phyloP scores from a whole-genome alignment of 2,888 invertebrate species.

The Parochlus steinenii region DNA sequence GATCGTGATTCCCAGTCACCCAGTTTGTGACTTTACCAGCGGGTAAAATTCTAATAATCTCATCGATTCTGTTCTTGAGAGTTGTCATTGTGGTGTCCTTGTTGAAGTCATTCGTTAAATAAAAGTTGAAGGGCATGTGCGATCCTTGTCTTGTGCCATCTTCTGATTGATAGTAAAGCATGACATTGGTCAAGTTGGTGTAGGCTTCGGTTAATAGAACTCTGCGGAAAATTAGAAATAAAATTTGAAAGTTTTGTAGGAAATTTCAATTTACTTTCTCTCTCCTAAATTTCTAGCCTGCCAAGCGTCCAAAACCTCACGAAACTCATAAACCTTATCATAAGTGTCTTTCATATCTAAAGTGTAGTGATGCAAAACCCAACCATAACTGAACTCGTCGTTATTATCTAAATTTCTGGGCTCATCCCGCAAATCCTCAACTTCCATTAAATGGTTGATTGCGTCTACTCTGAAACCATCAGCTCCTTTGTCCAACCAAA shows the following conservation, averaged over 20 bases:
- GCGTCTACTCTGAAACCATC: slow-evolving; percentile 42
- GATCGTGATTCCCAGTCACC: slow-evolving; percentile 40
- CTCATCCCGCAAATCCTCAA: slow-evolving; percentile 33
- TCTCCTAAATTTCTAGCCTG: slow-evolving; percentile 22
- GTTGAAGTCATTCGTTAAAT: slow-evolving; percentile 34
- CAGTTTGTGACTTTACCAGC: slow-evolving; percentile 41
- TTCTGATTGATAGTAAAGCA: slow-evolving; percentile 44
- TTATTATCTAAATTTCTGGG: slow-evolving; percentile 29
- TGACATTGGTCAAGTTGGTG: slow-evolving; percentile 34
- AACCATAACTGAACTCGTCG: slow-evolving; percentile 34
- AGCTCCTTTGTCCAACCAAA: slow-evolving; percentile 46
- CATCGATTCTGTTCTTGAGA: slow-evolving; percentile 33
- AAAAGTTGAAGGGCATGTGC: slow-evolving; percentile 43
- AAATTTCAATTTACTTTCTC: no score
- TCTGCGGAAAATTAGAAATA: slow-evolving; percentile 27
- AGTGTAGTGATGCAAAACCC: slow-evolving; percentile 40
- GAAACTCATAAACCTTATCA: slow-evolving; percentile 38
- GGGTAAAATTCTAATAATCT: slow-evolving; percentile 43
- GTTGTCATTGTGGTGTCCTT: slow-evolving; percentile 32
- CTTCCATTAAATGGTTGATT: slow-evolving; percentile 26
- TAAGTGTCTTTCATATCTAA: slow-evolving; percentile 39
- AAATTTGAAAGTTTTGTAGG: no score
- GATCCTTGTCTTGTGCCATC: slow-evolving; percentile 28
- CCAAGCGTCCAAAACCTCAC: slow-evolving; percentile 36
- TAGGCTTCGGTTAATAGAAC: slow-evolving; percentile 45